Percentiles rank a stretch among this genome's conserved stretches.
These are phyloP conservation scores for Ceratitis capitata DNA, from an alignment of 1,140 invertebrate genomes.

Conservation along the genomic window DNA sequence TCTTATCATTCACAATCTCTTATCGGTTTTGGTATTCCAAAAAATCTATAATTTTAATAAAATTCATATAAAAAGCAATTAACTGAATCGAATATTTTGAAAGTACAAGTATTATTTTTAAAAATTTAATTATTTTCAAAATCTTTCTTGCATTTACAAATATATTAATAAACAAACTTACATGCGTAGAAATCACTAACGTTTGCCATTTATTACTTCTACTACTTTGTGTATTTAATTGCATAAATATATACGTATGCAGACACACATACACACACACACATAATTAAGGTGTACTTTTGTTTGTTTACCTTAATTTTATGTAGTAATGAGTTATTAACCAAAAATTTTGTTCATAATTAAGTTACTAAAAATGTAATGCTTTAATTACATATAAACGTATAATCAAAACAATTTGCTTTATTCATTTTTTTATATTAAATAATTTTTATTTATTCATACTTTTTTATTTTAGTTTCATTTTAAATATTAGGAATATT, in stretches of 20 bases:
- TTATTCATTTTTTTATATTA: neutral
- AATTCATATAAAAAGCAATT: neutral
- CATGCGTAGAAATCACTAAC: neutral
- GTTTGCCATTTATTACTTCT: neutral
- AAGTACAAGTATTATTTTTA: constrained; percentile 25
- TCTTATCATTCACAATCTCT: neutral
- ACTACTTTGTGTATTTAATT: constrained; percentile 2
- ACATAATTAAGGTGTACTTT: too few relatives aligned
- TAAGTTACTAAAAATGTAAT: constrained; percentile 33
- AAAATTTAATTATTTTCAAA: neutral
- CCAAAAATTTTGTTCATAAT: constrained; percentile 61
- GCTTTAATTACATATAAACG: neutral
- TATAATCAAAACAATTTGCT: constrained; percentile 1
- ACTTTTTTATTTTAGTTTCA: too few relatives aligned
- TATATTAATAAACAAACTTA: neutral
- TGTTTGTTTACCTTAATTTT: constrained; percentile 7
- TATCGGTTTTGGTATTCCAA: neutral
- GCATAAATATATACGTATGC: constrained; percentile 9
- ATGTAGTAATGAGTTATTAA: constrained; percentile 61
- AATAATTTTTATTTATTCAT: neutral
- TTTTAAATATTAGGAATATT: neutral
- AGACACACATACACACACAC: too few relatives aligned
- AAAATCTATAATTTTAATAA: neutral
- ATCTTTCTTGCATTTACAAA: neutral
- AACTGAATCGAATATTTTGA: neutral